Conservation (phyloP, 2,797 vertebrate species). For the Urosaurus nigricauda region DNA sequence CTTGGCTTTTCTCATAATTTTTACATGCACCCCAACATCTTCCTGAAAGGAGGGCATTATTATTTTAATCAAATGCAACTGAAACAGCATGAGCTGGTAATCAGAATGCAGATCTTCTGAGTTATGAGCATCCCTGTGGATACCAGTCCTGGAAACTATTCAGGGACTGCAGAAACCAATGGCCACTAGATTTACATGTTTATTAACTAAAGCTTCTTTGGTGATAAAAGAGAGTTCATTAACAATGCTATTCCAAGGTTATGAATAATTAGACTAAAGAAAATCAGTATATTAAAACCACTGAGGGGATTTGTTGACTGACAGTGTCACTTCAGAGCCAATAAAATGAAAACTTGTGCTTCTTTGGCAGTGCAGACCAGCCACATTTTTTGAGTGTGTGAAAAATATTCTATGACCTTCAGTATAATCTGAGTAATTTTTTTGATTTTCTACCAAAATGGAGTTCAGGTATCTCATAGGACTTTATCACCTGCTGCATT, state of each 20-base stretch:
- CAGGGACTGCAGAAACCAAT: fast-evolving
- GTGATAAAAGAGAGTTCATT: background rate
- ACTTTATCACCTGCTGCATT: no score
- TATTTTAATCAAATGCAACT: background rate
- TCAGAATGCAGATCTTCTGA: constrained; percentile 26
- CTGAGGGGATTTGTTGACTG: background rate
- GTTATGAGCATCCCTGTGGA: background rate
- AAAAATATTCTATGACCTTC: background rate
- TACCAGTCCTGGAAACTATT: fast-evolving
- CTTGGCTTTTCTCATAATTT: background rate
- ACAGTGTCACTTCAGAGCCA: background rate
- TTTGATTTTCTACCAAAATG: background rate
- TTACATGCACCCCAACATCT: fast-evolving
- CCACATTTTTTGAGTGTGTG: background rate
- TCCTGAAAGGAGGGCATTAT: background rate
- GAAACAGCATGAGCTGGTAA: constrained; percentile 21
- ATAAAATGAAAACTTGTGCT: background rate
- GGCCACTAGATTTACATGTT: fast-evolving
- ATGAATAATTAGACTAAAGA: background rate
- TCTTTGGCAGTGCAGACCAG: background rate
- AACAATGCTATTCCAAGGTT: background rate
- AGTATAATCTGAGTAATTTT: background rate
- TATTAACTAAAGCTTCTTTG: background rate
- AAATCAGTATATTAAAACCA: background rate
- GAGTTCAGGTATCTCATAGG: background rate